Evolutionary conservation across 2,113 vertebrate genomes (phyloP), one percentile per base, ranked within the genome.

Genomic region (Leptobrachium ailaonicum): DNA sequence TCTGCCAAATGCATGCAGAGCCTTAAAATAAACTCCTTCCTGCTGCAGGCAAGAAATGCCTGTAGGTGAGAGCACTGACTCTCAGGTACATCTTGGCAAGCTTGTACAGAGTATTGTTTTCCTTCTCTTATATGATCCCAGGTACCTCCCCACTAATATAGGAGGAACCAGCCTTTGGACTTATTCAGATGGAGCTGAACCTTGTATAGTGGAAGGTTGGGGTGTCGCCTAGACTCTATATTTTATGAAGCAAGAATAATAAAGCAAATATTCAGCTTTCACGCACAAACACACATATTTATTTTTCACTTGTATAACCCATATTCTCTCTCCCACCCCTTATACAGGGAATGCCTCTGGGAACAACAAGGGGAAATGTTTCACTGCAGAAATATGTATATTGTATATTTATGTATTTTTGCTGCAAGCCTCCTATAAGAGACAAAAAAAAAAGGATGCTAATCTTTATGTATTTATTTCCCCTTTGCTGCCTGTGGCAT

Each of bases 311-410:
- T 40, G 41, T n/a, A 77, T 56, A 54, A 11, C 14, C 71, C 71
- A 14, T 45, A 62, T 77, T 41, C 66, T 69, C 66, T 77, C 50
- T 12, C 14, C 53, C 41, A 9, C 53, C 40, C 47, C 66, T 41
- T 70, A 69, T 77, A 71, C 56, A 78, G 76, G 44, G 56, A 47
- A 71, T 71, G 54, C 53, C 76, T 71, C 41, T 47, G 42, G 67
- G 44, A n/a, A 70, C n/a, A 70, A n/a, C 41, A 40, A 50, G 42
- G 43, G 11, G n/a, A 47, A 12, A 45, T 8, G 11, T 47, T 62
- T 47, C 41, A 40, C 20, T 40, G 54, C 60, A n/a, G 41, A 70
- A 70, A 40, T 45, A 70, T 70, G 41, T 60, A 76, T 9, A 77
- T 70, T 8, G 8, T 50, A 50, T 50, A 50, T 70, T 53, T 60